These are phyloP conservation scores for Phrynosoma blainvillii DNA, from an alignment of 2,113 vertebrate genomes.

Conservation along the genomic window DNA sequence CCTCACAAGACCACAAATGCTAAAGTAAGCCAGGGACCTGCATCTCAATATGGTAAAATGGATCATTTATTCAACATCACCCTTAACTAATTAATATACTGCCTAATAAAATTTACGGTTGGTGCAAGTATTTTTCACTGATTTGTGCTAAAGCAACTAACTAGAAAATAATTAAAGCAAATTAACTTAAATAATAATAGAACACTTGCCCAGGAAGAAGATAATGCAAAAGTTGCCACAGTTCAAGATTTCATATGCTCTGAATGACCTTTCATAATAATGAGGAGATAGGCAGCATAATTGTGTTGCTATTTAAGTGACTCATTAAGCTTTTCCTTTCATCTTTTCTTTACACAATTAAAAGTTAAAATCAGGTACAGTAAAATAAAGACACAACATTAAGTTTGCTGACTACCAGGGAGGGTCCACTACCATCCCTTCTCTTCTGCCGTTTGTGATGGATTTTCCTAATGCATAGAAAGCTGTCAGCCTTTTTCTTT, in stretches of 20 bases:
- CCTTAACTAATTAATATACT: conserved; percentile 5
- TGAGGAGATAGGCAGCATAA: not conserved
- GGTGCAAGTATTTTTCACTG: conserved; percentile 28
- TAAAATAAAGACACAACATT: not conserved
- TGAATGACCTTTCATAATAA: conserved; percentile 10
- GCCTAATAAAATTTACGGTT: not conserved
- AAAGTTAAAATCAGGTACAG: not conserved
- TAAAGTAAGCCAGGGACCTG: no score
- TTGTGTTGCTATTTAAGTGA: not conserved
- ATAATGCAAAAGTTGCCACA: not conserved
- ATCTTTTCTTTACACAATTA: not conserved
- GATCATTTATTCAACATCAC: not conserved
- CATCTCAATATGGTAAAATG: not conserved
- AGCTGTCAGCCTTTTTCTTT: no score
- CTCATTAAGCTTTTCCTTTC: not conserved
- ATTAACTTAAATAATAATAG: conserved; percentile 42
- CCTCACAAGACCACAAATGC: no score
- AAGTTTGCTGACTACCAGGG: not conserved
- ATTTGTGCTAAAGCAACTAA: conserved; percentile 37
- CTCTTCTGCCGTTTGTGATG: no score
- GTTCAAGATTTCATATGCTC: not conserved
- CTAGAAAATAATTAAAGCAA: conserved; percentile 29
- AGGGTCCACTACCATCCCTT: not conserved
- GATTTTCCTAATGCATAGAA: no score
- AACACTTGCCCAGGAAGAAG: conserved; percentile 12